phyloP scores from a whole-genome alignment of 2,113 vertebrate species.

The Pangasianodon hypophthalmus region DNA sequence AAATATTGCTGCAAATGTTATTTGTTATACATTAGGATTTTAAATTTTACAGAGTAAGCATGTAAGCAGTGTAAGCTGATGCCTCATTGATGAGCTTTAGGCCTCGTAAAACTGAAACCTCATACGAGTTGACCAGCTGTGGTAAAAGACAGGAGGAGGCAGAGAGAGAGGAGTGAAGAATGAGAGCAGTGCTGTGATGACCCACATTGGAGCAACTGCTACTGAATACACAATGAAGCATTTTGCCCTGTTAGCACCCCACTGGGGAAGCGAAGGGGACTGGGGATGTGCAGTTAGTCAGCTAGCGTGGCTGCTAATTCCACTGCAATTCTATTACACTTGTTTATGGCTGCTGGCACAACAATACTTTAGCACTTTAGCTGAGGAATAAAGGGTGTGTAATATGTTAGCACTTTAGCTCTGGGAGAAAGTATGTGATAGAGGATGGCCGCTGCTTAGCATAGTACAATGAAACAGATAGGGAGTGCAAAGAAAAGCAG shows the following conservation, averaged over 20 bases:
- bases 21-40: not conserved
- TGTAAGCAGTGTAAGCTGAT: not conserved
- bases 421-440: slow-evolving; percentile 47
- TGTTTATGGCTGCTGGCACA: slow-evolving; percentile 73
- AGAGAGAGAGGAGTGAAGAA: slow-evolving; percentile 24
- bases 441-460: slow-evolving; percentile 63
- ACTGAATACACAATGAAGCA: slow-evolving; percentile 67
- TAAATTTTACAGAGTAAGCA: not conserved
- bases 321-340: slow-evolving; percentile 70
- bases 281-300: slow-evolving; percentile 61
- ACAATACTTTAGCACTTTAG: slow-evolving; percentile 48
- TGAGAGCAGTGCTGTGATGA: slow-evolving; percentile 59
- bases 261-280: slow-evolving; percentile 57
- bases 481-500: slow-evolving; percentile 6
- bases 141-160: not conserved
- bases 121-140: not conserved
- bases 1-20: not conserved
- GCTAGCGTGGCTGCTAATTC: slow-evolving; percentile 61
- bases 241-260: slow-evolving; percentile 68
- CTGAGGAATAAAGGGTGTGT: not conserved
- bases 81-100: not conserved
- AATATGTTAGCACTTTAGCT: not conserved
- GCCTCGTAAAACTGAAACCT: not conserved
- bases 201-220: slow-evolving; percentile 65
- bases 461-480: slow-evolving; percentile 65